These are phyloP conservation scores for Euura saliciscinereae DNA, from an alignment of 1,140 invertebrate species.

Conservation along the genomic window DNA sequence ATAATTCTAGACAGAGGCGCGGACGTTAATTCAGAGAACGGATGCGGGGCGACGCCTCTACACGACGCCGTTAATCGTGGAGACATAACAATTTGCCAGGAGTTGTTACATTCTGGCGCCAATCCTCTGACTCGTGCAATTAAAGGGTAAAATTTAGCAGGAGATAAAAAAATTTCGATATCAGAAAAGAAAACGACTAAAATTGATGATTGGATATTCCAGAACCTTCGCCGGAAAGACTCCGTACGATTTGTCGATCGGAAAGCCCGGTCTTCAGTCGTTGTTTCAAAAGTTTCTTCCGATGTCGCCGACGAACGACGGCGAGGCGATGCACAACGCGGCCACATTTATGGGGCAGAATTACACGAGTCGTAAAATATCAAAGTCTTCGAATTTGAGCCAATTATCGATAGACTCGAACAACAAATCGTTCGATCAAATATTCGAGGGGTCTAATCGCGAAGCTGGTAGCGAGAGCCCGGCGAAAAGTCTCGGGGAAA, in stretches of 20 bases:
- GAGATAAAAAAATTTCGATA: constrained; percentile 9
- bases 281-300: constrained; percentile 50
- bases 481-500: constrained; percentile 33
- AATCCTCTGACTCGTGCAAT: constrained; percentile 63
- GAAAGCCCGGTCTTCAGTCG: constrained; percentile 54
- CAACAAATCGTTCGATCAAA: constrained; percentile 48
- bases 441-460: constrained; percentile 42
- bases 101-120: constrained; percentile 64
- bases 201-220: constrained; percentile 21
- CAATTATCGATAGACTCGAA: constrained; percentile 52
- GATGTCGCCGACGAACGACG: constrained; percentile 43
- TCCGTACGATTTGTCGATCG: constrained; percentile 58
- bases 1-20: constrained; percentile 58
- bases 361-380: constrained; percentile 41
- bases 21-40: constrained; percentile 63
- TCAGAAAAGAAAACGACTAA: constrained; percentile 11
- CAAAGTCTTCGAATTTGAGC: constrained; percentile 47
- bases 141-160: constrained; percentile 55
- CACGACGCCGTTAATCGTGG: constrained; percentile 69
- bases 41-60: constrained; percentile 66
- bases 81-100: constrained; percentile 63
- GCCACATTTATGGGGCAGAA: constrained; percentile 42
- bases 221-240: constrained; percentile 59
- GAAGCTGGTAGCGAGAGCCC: constrained; percentile 48
- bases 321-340: constrained; percentile 43